phyloP scores from a whole-genome alignment of 2,797 vertebrate species.

The Allobates femoralis region DNA sequence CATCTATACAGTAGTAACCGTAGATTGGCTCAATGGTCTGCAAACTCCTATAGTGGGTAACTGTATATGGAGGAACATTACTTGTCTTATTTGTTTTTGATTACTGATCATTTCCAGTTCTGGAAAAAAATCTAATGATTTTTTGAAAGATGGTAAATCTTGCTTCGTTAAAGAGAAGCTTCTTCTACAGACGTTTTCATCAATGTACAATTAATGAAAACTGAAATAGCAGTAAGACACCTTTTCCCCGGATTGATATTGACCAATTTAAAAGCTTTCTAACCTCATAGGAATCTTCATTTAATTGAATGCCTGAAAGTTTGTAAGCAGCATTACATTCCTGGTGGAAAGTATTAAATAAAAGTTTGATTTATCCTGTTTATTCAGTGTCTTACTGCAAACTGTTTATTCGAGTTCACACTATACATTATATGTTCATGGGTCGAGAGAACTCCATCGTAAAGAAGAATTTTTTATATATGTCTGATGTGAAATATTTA shows the following conservation, averaged over 20 bases:
- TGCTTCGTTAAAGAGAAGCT: not conserved
- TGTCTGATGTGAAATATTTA: no score
- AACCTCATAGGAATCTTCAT: not conserved
- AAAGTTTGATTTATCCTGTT: not conserved
- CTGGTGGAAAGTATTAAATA: not conserved
- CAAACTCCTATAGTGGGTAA: not conserved
- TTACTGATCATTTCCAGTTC: not conserved
- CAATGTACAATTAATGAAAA: slow-evolving; percentile 19
- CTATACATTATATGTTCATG: not conserved
- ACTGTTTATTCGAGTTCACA: not conserved
- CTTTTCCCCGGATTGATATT: not conserved
- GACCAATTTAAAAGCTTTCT: slow-evolving; percentile 26
- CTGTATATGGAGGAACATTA: not conserved
- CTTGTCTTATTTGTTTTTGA: not conserved
- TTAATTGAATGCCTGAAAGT: not conserved
- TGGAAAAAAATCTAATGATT: not conserved
- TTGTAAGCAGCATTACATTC: not conserved
- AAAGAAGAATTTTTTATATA: no score
- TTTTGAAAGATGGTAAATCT: not conserved
- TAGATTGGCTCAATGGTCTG: not conserved
- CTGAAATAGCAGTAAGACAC: not conserved
- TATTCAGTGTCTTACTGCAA: not conserved
- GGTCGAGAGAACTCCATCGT: no score
- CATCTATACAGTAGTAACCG: no score
- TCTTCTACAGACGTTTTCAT: not conserved